Evolutionary conservation across 2,797 vertebrate species (phyloP).

Genomic region (Semotilus atromaculatus): DNA sequence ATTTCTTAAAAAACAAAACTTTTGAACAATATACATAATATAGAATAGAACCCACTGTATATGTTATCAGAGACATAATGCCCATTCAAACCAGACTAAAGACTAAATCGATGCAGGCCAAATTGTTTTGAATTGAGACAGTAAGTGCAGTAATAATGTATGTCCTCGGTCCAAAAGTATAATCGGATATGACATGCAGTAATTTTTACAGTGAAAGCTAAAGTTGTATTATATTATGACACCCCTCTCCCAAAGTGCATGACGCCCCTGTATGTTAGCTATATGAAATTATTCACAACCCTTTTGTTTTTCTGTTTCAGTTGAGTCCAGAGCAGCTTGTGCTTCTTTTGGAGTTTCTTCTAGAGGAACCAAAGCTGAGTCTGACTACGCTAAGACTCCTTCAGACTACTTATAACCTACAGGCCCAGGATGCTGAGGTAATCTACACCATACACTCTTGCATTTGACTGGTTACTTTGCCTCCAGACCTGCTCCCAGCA

Average conservation of each 20-base stretch:
- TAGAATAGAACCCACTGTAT: too few species aligned
- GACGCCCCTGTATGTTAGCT: neutral
- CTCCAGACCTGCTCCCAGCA: neutral
- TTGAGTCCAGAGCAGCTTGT: constrained; percentile 90
- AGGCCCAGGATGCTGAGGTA: constrained; percentile 91
- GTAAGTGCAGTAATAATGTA: neutral
- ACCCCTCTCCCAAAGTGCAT: neutral
- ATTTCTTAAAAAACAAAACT: too few species aligned
- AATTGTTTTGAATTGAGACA: too few species aligned
- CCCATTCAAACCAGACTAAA: too few species aligned
- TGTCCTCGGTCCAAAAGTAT: too few species aligned
- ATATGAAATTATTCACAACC: constrained; percentile 3
- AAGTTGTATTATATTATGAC: too few species aligned
- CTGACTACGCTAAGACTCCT: constrained; percentile 74
- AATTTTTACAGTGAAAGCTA: too few species aligned
- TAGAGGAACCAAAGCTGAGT: constrained; percentile 84
- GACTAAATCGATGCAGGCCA: too few species aligned
- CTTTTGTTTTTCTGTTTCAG: constrained; percentile 74
- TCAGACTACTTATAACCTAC: constrained; percentile 81
- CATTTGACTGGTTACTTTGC: neutral
- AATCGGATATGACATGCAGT: too few species aligned
- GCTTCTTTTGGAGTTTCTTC: constrained; percentile 89
- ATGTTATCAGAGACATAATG: too few species aligned
- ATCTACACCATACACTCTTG: constrained; percentile 41
- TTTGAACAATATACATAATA: too few species aligned